Evolutionary conservation across 2,113 vertebrate genomes (phyloP).

Genomic region (Charina bottae): DNA sequence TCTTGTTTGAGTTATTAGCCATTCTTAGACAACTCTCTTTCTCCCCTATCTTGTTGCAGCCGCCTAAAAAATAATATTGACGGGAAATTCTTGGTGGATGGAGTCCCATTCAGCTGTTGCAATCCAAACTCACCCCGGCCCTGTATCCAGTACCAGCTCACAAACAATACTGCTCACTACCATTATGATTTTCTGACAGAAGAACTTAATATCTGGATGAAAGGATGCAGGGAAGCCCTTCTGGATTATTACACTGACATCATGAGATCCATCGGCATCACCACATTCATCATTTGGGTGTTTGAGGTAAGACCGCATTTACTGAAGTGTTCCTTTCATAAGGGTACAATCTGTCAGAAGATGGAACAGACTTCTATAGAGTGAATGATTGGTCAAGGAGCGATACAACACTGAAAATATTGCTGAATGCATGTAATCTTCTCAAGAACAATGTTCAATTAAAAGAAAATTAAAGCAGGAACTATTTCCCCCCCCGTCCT

Average conservation of each 20-base stretch:
- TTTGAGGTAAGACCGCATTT: conserved; percentile 79
- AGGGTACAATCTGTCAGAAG: not conserved
- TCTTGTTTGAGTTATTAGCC: not conserved
- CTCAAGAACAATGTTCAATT: not conserved
- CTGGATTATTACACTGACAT: conserved; percentile 83
- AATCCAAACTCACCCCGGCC: conserved; percentile 83
- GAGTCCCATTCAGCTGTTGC: conserved; percentile 89
- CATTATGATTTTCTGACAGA: conserved; percentile 83
- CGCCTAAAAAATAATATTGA: conserved; percentile 84
- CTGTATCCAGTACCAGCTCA: conserved; percentile 86
- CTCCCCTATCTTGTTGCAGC: conserved; percentile 60
- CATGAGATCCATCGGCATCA: conserved; percentile 82
- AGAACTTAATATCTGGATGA: conserved; percentile 85
- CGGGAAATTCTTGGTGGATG: conserved; percentile 83
- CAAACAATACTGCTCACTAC: conserved; percentile 86
- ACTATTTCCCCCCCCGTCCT: not conserved
- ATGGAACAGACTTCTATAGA: not conserved
- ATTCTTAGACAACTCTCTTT: not conserved
- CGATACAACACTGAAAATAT: not conserved
- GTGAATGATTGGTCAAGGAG: fast-evolving
- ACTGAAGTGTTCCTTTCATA: not conserved
- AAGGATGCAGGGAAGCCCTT: conserved; percentile 82
- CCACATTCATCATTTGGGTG: conserved; percentile 82
- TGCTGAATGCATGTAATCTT: not conserved
- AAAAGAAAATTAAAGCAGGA: not conserved